A percentile compares a stretch with the other conserved stretches of the same genome.
phyloP scores from a whole-genome alignment of 2,888 invertebrate species.

The Mimas tiliae region DNA sequence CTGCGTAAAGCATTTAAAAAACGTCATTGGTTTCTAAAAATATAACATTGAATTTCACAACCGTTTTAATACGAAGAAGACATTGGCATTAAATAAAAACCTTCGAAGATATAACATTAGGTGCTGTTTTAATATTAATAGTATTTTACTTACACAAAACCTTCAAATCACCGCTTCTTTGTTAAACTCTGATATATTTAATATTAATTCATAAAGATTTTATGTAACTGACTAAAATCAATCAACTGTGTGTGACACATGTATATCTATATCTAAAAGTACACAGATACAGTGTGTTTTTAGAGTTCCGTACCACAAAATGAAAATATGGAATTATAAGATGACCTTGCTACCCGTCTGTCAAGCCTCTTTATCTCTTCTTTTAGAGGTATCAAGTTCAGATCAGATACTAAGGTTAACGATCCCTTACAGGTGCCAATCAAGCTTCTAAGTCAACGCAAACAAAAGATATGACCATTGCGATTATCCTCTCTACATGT shows the following conservation, averaged over 20 bases:
- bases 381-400: too few relatives aligned
- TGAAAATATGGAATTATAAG: too few relatives aligned
- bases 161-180: neutral
- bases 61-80: neutral
- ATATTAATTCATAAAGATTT: constrained; percentile 4
- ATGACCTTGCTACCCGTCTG: too few relatives aligned
- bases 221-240: neutral
- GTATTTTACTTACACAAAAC: constrained; percentile 2
- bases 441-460: too few relatives aligned
- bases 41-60: neutral
- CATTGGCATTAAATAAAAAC: constrained; percentile 11
- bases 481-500: too few relatives aligned
- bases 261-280: too few relatives aligned
- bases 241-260: neutral
- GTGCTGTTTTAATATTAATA: constrained; percentile 3
- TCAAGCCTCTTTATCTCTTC: too few relatives aligned
- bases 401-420: too few relatives aligned
- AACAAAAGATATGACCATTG: too few relatives aligned
- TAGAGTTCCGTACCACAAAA: too few relatives aligned
- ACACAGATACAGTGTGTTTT: too few relatives aligned
- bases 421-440: too few relatives aligned
- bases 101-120: neutral
- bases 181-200: neutral
- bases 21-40: neutral
- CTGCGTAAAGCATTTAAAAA: neutral